Conservation (phyloP, 2,888 invertebrate species). For the Sesia bembeciformis region DNA sequence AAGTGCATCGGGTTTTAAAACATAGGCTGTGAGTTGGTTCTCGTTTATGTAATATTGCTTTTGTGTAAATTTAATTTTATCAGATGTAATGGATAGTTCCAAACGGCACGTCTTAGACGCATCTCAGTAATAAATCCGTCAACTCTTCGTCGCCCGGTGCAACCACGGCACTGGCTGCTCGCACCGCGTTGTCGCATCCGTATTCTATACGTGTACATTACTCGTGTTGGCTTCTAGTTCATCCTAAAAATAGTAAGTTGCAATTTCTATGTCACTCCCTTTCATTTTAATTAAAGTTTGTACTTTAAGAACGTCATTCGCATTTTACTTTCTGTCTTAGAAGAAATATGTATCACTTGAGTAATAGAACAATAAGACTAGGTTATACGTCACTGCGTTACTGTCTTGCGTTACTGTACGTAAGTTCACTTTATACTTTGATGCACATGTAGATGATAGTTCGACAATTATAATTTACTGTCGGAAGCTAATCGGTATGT, state of each 20-base stretch:
- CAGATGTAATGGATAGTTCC: conserved; percentile 42
- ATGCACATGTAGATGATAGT: conserved; percentile 62
- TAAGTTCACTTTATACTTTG: conserved; percentile 67
- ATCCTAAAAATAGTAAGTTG: conserved; percentile 47
- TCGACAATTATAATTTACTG: conserved; percentile 49
- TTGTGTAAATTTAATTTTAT: conserved; percentile 40
- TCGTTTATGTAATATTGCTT: conserved; percentile 58
- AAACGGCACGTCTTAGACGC: conserved; percentile 69
- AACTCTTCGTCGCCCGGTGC: conserved; percentile 63
- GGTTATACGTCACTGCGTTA: conserved; percentile 43
- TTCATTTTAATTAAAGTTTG: conserved; percentile 50
- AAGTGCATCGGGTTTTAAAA: conserved; percentile 52
- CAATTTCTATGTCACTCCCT: conserved; percentile 48
- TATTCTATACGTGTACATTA: conserved; percentile 54
- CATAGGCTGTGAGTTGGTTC: conserved; percentile 72
- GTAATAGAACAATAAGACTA: conserved; percentile 63
- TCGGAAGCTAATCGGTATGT: conserved; percentile 64
- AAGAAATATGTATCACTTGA: conserved; percentile 45
- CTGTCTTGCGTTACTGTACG: conserved; percentile 62
- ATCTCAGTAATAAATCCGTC: conserved; percentile 68
- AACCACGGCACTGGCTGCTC: conserved; percentile 36
- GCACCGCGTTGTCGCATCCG: conserved; percentile 55
- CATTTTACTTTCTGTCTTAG: conserved; percentile 44
- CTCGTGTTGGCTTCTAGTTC: conserved; percentile 65
- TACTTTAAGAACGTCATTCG: conserved; percentile 12